Evolutionary conservation across 2,797 vertebrate species (phyloP), one percentile per base, ranked within the genome.

Genomic region (Anguilla marmorata): DNA sequence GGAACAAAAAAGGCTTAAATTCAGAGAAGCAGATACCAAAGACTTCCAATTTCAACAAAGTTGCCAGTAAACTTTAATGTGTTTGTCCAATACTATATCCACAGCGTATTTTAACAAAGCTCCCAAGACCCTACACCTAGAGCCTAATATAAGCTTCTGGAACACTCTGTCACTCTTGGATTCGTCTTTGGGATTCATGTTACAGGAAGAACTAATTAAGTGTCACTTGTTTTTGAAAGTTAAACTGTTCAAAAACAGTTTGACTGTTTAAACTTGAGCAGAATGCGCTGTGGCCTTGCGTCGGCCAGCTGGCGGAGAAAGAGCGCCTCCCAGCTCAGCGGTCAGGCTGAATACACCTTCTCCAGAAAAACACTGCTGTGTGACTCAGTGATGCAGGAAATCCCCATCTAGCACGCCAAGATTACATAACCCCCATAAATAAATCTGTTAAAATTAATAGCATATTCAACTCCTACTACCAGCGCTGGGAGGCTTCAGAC

Each of bases 1-100:
- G 90, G 92, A 85, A 89, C 2, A 66, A 58, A 56, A 58, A 56
- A 58, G 52, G 12, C 83, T 85, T 58, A 1, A 41, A 82, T 50
- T 82, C 79, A 48, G 41, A 82, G 7, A 24, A 50, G 45, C 41
- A n/a, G 45, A 82, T 82, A 45, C n/a, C 6, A 7, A 76, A 76
- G 16, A 14, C 74, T 41, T 76, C 37, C 69, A 37, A 33, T 27
- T 12, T 58, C 7, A 82, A 27, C 41, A 48, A 21, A 50, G 19
- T 24, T 48, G 79, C 79, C 41, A 50, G 79, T 12, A 0, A 21
- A 50, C 21, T 24, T 9, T n/a, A 48, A 82, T 82, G 79, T 50
- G 9, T 50, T 45, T 2, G 41, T 19, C 5, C 8, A 8, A 45
- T 11, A n/a, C 2, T 24, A 50, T 50, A 82, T 11, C 79, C 50